Conservation (phyloP, 1,140 invertebrate species). For the Babylonia areolata region DNA sequence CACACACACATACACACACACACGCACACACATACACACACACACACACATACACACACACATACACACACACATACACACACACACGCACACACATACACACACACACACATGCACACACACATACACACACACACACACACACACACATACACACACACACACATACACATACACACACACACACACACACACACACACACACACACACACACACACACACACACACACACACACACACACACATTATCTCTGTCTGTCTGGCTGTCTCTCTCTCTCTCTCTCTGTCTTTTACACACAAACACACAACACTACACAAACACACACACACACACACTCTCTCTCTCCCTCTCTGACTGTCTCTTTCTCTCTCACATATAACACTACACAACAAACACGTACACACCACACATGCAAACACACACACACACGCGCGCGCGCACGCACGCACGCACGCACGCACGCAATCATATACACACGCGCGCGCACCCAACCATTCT, state of each 20-base stretch:
- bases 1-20: no score
- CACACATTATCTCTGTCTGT: no score
- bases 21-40: not conserved
- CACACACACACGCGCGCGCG: not conserved
- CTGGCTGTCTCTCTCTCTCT: no score
- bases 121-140: conserved; percentile 1
- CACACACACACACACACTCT: no score
- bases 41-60: conserved; percentile 7
- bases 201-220: conserved; percentile 10
- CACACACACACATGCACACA: not conserved
- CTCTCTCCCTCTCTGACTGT: no score
- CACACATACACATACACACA: conserved; percentile 3
- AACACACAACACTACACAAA: no score
- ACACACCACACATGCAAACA: not conserved
- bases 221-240: not conserved
- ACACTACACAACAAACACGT: not conserved
- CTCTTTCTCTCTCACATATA: no score
- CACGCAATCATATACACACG: not conserved
- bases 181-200: conserved; percentile 1
- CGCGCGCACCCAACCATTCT: not conserved
- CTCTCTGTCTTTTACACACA: no score
- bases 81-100: not conserved
- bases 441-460: not conserved
- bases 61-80: conserved; percentile 2
- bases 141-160: conserved; percentile 7